These are phyloP conservation scores for Machimus rusticus DNA, from an alignment of 2,888 invertebrate genomes.

Conservation along the genomic window DNA sequence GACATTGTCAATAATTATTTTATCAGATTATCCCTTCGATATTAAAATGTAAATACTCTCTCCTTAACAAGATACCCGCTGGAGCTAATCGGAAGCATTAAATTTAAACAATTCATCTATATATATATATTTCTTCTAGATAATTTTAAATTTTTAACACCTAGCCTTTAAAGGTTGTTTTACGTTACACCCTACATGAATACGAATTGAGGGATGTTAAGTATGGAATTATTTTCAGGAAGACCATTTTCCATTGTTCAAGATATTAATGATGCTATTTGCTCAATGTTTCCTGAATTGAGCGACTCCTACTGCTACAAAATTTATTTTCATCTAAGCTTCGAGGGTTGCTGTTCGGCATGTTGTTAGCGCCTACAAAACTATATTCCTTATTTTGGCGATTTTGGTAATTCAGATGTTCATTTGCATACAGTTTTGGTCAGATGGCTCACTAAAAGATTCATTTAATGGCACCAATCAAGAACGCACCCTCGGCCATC, in stretches of 20 bases:
- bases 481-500: background rate
- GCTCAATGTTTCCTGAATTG: background rate
- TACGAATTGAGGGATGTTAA: background rate
- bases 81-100: too few relatives aligned
- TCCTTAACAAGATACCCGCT: too few relatives aligned
- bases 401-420: background rate
- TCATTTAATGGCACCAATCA: background rate
- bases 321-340: background rate
- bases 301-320: background rate
- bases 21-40: too few relatives aligned
- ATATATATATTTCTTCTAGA: too few relatives aligned
- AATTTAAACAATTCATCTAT: too few relatives aligned
- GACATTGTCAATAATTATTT: too few relatives aligned
- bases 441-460: background rate
- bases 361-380: background rate
- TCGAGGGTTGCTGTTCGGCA: background rate
- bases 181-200: background rate
- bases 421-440: background rate
- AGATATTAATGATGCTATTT: background rate
- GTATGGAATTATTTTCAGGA: background rate
- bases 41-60: too few relatives aligned
- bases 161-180: background rate
- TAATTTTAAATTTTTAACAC: background rate
- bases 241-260: background rate
- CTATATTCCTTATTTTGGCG: background rate